phyloP scores from a whole-genome alignment of 2,888 invertebrate species.

The Argyresthia goedartella region DNA sequence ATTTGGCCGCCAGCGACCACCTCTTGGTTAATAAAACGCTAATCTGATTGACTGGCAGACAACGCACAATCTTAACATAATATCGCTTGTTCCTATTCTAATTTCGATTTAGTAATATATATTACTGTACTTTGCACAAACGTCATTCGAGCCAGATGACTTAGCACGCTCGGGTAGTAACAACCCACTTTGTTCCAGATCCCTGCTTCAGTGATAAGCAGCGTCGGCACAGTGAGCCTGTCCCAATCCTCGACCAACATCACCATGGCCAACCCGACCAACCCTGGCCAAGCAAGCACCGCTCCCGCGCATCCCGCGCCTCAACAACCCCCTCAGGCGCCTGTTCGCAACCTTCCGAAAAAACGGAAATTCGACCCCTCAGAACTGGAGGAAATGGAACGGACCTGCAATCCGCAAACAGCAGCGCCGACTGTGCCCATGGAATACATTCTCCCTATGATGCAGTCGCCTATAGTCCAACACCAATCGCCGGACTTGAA shows the following conservation, averaged over 20 bases:
- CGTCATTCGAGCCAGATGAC: too few relatives aligned
- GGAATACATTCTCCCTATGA: conserved; percentile 37
- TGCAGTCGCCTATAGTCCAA: conserved; percentile 49
- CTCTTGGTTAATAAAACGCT: too few relatives aligned
- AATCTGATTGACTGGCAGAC: too few relatives aligned
- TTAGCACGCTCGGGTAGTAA: too few relatives aligned
- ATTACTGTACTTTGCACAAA: too few relatives aligned
- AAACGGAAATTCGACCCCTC: conserved; percentile 90
- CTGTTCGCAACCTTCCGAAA: conserved; percentile 88
- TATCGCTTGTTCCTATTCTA: too few relatives aligned
- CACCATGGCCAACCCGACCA: conserved; percentile 60
- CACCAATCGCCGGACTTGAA: conserved; percentile 72
- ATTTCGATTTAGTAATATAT: too few relatives aligned
- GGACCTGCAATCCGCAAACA: conserved; percentile 47
- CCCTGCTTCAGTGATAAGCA: conserved; percentile 71
- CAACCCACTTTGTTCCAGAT: conserved; percentile 40
- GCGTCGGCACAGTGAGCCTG: conserved; percentile 68
- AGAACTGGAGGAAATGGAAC: conserved; percentile 79
- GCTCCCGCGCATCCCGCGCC: conserved; percentile 31
- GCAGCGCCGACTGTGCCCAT: conserved; percentile 23
- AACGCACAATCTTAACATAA: too few relatives aligned
- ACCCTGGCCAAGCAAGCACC: conserved; percentile 49
- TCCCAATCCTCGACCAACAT: conserved; percentile 55
- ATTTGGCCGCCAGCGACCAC: too few relatives aligned
- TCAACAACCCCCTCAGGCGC: conserved; percentile 60